Base-by-base conservation (phyloP, 2,888 invertebrate species). In the Hypolimnas misippus region DNA sequence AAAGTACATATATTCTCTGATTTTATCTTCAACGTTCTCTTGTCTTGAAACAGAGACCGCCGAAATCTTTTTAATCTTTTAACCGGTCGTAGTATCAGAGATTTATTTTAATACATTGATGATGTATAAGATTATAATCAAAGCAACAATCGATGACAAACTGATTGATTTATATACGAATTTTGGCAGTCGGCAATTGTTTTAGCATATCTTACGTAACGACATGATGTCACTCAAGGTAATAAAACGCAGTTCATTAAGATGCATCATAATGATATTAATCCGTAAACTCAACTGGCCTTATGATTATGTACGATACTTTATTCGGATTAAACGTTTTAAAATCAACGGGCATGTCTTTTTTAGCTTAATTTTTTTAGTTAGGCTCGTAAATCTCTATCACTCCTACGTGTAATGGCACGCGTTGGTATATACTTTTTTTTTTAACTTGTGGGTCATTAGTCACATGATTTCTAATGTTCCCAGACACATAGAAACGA, bases 391-490 rank as follows among this genome's bases (percentile, higher is more conserved):
- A 58, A 44, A 33, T 31, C 6, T n/a, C n/a, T n/a, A n/a, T n/a
- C 16, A 25, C 14, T 63, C 17, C 19, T 68, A 72, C 69, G 70
- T 57, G 44, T 31, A n/a, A 16, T 53, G 64, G 52, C 54, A 62
- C 69, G 70, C 67, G 73, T 73, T 73, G 74, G 74, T 76, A 65
- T 71, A 68, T 69, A 76, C 55, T 62, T 55, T 57, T 67, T 57
- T 67, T 81, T 79, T 78, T 76, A 78, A 73, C 75, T 75, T 73
- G 65, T 73, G 73, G 77, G 83, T 84, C 86, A 88, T 91, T 89
- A 90, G 89, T 90, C 90, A 90, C 90, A 87, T 89, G 88, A 89
- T 88, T 88, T 83, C 81, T 87, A 81, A 88, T 89, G 84, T 85
- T 87, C 83, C 86, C 87, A 89, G 90, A 91, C 89, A 87, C 84